phyloP scores from a whole-genome alignment of 2,888 invertebrate genomes.

The Dendrolimus pini region DNA sequence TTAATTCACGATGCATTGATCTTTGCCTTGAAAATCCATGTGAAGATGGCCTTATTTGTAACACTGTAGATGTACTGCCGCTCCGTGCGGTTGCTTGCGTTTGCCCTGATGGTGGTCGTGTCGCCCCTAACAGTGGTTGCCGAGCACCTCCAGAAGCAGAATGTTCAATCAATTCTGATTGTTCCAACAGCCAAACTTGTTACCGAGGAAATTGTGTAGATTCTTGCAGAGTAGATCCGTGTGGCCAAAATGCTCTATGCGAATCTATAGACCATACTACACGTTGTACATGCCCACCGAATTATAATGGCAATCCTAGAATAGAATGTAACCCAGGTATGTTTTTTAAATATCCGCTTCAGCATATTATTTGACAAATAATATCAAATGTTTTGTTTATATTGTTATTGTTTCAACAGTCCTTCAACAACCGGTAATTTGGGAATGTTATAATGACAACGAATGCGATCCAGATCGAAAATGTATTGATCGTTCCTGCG shows the following conservation, averaged over 20 bases:
- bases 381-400: neutral
- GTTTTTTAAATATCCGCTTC: constrained; percentile 9
- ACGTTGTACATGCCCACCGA: constrained; percentile 86
- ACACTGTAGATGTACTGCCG: constrained; percentile 86
- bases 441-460: constrained; percentile 86
- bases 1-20: constrained; percentile 85
- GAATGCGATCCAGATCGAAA: constrained; percentile 86
- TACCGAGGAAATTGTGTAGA: constrained; percentile 85
- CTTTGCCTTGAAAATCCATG: constrained; percentile 87
- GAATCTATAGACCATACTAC: constrained; percentile 85
- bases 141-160: constrained; percentile 76
- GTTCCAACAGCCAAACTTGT: constrained; percentile 84
- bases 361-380: too few relatives aligned
- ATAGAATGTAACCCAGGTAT: constrained; percentile 83
- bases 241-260: constrained; percentile 90
- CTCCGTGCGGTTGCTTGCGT: constrained; percentile 90
- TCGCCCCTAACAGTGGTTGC: constrained; percentile 84
- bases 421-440: constrained; percentile 50
- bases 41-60: constrained; percentile 85
- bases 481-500: constrained; percentile 86
- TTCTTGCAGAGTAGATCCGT: constrained; percentile 85
- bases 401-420: constrained; percentile 29
- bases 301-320: constrained; percentile 87
- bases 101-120: constrained; percentile 88
- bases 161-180: constrained; percentile 85